A percentile compares a stretch with the other conserved stretches of the same genome.
Evolutionary conservation across 2,113 vertebrate species (phyloP).

Genomic region (Candoia aspera): DNA sequence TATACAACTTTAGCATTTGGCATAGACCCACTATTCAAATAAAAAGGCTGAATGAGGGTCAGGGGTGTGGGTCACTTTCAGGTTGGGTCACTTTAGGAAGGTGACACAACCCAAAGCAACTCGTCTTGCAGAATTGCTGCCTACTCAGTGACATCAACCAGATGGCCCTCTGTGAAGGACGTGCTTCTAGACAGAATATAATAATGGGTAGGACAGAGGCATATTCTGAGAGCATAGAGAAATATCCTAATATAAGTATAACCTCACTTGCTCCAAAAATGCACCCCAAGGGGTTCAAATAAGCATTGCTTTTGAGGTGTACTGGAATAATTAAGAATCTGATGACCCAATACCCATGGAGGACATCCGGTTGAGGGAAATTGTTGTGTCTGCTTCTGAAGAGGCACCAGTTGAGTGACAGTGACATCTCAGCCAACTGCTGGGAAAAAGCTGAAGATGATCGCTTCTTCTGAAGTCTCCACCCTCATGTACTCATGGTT

Average conservation of each 20-base stretch:
- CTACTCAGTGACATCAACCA: background rate
- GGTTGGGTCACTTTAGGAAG: no score
- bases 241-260: background rate
- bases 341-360: background rate
- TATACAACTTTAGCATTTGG: background rate
- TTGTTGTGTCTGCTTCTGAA: background rate
- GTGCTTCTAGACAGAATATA: background rate
- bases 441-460: background rate
- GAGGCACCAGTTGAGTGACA: background rate
- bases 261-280: background rate
- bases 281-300: background rate
- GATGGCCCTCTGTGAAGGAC: background rate
- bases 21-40: background rate
- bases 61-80: background rate
- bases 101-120: no score
- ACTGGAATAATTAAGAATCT: background rate
- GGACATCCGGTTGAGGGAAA: background rate
- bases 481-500: background rate
- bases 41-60: background rate
- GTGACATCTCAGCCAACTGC: background rate
- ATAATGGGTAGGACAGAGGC: no score
- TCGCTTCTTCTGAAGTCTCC: background rate
- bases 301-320: background rate
- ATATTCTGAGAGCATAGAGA: background rate
- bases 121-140: background rate